A percentile compares a stretch with the other conserved stretches of the same genome.
Evolutionary conservation across 2,113 vertebrate species (phyloP).

Genomic region (Cyprinodon brontotheroides): DNA sequence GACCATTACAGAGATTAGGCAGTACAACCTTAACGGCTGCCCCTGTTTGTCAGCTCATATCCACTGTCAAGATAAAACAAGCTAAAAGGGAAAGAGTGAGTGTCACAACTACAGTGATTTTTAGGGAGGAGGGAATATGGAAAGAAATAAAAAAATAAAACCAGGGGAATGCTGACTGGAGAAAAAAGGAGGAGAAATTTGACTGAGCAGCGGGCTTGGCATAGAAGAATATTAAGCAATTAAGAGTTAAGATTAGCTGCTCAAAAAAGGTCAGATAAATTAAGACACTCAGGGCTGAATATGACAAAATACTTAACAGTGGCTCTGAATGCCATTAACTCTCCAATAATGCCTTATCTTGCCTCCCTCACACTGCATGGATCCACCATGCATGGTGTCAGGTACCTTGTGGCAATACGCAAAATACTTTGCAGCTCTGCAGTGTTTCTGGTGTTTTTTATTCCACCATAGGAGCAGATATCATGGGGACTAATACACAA

Average conservation of each 20-base stretch:
- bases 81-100: constrained; percentile 69
- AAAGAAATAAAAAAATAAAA: constrained; percentile 8
- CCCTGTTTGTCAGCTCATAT: constrained; percentile 87
- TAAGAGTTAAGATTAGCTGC: background rate
- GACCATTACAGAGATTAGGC: constrained; percentile 92
- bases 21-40: constrained; percentile 82
- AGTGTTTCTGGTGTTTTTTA: constrained; percentile 72
- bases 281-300: constrained; percentile 3
- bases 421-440: constrained; percentile 73
- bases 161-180: constrained; percentile 3
- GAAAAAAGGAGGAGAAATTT: constrained; percentile 2
- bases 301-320: constrained; percentile 15
- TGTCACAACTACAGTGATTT: constrained; percentile 45
- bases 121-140: constrained; percentile 14
- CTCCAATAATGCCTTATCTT: constrained; percentile 46
- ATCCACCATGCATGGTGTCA: constrained; percentile 81
- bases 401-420: constrained; percentile 83
- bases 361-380: constrained; percentile 57
- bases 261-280: background rate
- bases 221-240: constrained; percentile 10
- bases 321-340: constrained; percentile 23
- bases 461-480: constrained; percentile 66
- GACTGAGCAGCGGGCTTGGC: constrained; percentile 20
- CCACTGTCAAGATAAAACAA: constrained; percentile 78
- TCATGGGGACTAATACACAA: constrained; percentile 19